Percentiles rank a stretch among this genome's conserved stretches.
Conservation (phyloP, 2,113 vertebrate genomes). For the Gymnobelideus leadbeateri region DNA sequence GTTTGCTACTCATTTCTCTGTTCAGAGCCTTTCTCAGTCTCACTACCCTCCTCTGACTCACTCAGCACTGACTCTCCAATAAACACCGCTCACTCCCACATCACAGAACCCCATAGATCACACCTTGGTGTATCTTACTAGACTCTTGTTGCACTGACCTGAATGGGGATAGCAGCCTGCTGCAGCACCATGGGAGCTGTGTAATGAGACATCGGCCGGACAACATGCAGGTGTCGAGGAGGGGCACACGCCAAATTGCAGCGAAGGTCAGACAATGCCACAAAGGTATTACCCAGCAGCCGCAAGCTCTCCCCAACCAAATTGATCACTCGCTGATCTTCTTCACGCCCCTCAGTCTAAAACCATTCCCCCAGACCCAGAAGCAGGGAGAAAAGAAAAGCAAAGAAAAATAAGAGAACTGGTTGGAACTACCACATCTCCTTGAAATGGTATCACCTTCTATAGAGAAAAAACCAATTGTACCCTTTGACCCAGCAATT, state of each 20-base stretch:
- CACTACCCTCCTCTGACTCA: neutral
- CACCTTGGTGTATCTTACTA: too few relatives aligned
- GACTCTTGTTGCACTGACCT: slow-evolving; percentile 80
- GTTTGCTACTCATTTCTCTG: neutral
- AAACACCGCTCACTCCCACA: neutral
- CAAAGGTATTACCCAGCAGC: slow-evolving; percentile 92
- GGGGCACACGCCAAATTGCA: slow-evolving; percentile 89
- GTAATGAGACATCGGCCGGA: slow-evolving; percentile 94
- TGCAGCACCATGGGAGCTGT: slow-evolving; percentile 89
- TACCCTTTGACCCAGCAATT: too few relatives aligned
- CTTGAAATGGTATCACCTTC: neutral
- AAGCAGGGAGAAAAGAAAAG: neutral
- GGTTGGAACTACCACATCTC: too few relatives aligned
- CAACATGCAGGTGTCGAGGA: slow-evolving; percentile 93
- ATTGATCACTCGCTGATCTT: slow-evolving; percentile 91
- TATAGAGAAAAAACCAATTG: neutral
- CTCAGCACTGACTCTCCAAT: too few relatives aligned
- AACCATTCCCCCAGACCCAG: neutral
- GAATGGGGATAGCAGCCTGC: slow-evolving; percentile 91
- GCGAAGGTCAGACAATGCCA: slow-evolving; percentile 92
- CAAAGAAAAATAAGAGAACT: neutral
- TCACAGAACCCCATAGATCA: neutral
- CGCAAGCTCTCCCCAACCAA: slow-evolving; percentile 92
- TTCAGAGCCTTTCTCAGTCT: neutral
- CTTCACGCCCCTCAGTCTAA: slow-evolving; percentile 90